These are phyloP conservation scores for Taenioides sp. DNA, from an alignment of 2,797 vertebrate genomes.

Conservation along the genomic window DNA sequence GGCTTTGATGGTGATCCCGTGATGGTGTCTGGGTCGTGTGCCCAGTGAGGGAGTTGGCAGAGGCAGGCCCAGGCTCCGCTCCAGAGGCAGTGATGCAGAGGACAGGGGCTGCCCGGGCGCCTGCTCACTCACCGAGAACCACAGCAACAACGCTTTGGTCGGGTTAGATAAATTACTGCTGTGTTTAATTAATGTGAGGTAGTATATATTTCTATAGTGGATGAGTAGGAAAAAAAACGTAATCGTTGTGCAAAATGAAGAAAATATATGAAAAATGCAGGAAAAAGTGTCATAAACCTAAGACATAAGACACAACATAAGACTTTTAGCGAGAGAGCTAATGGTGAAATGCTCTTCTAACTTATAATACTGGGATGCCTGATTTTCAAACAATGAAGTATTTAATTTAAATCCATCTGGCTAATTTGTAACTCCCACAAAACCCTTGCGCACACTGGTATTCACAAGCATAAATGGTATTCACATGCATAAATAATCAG, in stretches of 20 bases:
- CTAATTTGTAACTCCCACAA: background rate
- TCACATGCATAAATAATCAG: background rate
- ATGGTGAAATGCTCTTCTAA: too few relatives aligned
- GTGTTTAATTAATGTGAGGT: background rate
- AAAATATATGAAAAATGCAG: too few relatives aligned
- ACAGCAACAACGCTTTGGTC: constrained; percentile 8
- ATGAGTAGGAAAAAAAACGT: too few relatives aligned
- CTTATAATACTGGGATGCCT: background rate
- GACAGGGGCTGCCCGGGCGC: constrained; percentile 46
- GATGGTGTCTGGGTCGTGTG: constrained; percentile 64
- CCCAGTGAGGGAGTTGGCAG: constrained; percentile 66
- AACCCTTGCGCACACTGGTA: background rate
- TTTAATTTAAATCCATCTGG: background rate
- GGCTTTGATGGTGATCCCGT: constrained; percentile 66
- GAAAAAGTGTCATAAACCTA: too few relatives aligned
- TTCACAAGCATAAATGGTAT: background rate
- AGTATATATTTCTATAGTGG: background rate
- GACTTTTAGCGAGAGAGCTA: too few relatives aligned
- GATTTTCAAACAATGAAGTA: background rate
- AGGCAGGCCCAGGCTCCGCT: constrained; percentile 50
- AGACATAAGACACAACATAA: too few relatives aligned
- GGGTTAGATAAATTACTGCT: background rate
- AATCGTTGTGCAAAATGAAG: too few relatives aligned
- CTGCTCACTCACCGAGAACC: constrained; percentile 48
- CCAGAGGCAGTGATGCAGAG: constrained; percentile 65